phyloP scores from a whole-genome alignment of 2,797 vertebrate species.

The Myripristis jacobus region DNA sequence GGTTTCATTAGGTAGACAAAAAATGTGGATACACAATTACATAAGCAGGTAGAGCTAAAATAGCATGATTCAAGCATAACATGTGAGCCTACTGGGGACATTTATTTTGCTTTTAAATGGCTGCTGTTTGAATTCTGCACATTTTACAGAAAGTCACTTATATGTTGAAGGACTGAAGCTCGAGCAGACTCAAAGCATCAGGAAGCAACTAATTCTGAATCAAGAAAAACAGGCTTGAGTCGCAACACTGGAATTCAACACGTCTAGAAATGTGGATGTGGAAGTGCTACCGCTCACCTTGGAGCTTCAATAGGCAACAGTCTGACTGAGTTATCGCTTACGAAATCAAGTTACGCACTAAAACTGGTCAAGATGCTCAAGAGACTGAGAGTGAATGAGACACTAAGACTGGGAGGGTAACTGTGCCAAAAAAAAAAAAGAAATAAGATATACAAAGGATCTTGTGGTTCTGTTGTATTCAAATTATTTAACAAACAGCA shows the following conservation, averaged over 20 bases:
- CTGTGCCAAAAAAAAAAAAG: no score
- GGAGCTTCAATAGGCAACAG: neutral
- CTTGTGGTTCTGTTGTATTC: no score
- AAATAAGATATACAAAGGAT: no score
- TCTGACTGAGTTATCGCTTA: no score
- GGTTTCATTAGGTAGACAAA: constrained; percentile 26
- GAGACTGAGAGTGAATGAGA: no score
- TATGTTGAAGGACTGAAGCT: neutral
- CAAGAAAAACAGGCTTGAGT: neutral
- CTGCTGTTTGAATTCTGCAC: neutral
- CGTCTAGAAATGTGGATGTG: neutral
- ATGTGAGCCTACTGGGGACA: neutral
- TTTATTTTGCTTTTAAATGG: neutral
- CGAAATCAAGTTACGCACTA: no score
- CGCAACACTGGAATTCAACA: no score
- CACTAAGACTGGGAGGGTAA: no score
- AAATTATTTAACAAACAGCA: no score
- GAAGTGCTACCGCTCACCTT: neutral
- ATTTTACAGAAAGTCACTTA: neutral
- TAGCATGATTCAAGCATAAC: neutral
- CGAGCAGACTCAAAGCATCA: rapidly evolving
- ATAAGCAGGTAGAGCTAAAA: neutral
- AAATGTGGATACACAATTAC: neutral
- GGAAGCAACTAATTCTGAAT: neutral
- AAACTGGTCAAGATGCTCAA: no score